Percentiles rank a stretch among this genome's conserved stretches.
Evolutionary conservation across 2,888 invertebrate species (phyloP).

Genomic region (Trichogramma evanescens): DNA sequence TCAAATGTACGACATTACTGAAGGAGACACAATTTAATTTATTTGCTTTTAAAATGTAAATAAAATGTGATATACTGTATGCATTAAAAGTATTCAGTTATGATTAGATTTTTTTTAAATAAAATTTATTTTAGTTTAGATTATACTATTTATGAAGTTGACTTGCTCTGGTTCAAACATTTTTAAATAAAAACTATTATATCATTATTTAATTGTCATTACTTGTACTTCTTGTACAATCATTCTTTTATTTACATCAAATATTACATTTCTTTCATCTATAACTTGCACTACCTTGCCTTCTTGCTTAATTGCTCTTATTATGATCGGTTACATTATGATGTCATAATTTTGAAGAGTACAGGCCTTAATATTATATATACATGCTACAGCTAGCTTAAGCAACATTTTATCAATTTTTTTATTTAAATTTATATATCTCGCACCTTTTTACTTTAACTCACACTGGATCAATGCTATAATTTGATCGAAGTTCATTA

Average conservation of each 20-base stretch:
- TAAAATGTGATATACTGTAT: not conserved
- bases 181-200: not conserved
- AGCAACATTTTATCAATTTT: not conserved
- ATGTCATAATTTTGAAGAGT: slow-evolving; percentile 26
- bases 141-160: too few species aligned
- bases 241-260: too few species aligned
- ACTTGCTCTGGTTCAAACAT: too few species aligned
- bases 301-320: slow-evolving; percentile 16
- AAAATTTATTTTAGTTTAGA: too few species aligned
- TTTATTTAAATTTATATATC: too few species aligned
- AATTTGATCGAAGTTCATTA: too few species aligned
- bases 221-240: slow-evolving; percentile 34
- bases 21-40: slow-evolving; percentile 2
- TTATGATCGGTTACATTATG: too few species aligned
- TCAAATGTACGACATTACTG: slow-evolving; percentile 10
- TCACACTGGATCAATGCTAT: too few species aligned
- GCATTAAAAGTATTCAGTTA: not conserved
- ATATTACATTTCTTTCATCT: too few species aligned
- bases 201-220: slow-evolving; percentile 40
- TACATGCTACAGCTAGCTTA: slow-evolving; percentile 7
- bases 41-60: not conserved
- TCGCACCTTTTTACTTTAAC: too few species aligned
- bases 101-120: not conserved
- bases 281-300: slow-evolving; percentile 26
- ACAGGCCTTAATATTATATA: slow-evolving; percentile 26